These are phyloP conservation scores for Cyprinodon tularosa DNA, from an alignment of 2,113 vertebrate genomes.

Conservation along the genomic window DNA sequence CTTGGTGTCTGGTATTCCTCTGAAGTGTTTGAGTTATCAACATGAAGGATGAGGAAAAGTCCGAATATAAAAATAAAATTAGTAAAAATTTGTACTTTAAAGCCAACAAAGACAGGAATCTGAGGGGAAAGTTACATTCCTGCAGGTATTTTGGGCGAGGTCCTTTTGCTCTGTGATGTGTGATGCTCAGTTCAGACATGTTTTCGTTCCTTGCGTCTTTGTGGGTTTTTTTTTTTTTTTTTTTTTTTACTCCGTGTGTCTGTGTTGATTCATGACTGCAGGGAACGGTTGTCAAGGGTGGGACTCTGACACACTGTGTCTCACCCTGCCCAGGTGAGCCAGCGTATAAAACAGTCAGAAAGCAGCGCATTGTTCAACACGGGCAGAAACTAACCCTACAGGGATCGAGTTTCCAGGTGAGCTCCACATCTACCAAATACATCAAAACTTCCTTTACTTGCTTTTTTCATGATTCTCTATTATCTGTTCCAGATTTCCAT, in stretches of 20 bases:
- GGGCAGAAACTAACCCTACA: not conserved
- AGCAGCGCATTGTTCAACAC: not conserved
- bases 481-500: slow-evolving; percentile 21
- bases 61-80: not conserved
- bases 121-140: not conserved
- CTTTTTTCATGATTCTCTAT: not conserved
- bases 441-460: not conserved
- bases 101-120: not conserved
- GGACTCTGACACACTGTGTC: slow-evolving; percentile 86
- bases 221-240: not conserved
- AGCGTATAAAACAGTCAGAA: slow-evolving; percentile 71
- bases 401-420: slow-evolving; percentile 16
- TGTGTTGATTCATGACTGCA: slow-evolving; percentile 62
- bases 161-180: not conserved
- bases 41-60: too few species aligned
- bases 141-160: not conserved
- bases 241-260: slow-evolving; percentile 9
- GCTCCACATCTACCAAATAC: not conserved
- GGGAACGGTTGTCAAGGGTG: slow-evolving; percentile 80
- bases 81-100: not conserved
- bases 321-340: slow-evolving; percentile 82
- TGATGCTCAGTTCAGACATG: not conserved
- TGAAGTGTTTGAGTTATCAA: too few species aligned
- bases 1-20: not conserved
- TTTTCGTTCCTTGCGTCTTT: not conserved